phyloP scores from a whole-genome alignment of 2,797 vertebrate species.

The Synaphobranchus kaupii region DNA sequence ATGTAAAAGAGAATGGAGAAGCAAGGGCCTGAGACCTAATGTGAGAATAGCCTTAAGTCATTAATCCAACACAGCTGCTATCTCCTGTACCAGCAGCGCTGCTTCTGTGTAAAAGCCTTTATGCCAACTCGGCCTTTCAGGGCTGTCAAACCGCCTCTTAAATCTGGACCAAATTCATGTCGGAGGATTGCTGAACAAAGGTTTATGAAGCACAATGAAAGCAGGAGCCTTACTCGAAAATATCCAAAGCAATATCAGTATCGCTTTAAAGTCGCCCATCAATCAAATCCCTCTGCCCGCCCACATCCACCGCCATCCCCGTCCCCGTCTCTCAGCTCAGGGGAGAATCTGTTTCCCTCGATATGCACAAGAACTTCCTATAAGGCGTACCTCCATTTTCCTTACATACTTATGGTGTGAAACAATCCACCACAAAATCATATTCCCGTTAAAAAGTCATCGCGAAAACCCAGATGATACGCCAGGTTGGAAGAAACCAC shows the following conservation, averaged over 20 bases:
- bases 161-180: slow-evolving; percentile 46
- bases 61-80: slow-evolving; percentile 52
- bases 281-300: slow-evolving; percentile 1
- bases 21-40: slow-evolving; percentile 38
- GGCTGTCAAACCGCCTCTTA: slow-evolving; percentile 42
- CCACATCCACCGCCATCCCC: neutral
- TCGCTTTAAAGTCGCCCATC: slow-evolving; percentile 30
- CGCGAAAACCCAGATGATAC: neutral
- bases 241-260: slow-evolving; percentile 30
- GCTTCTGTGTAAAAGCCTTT: slow-evolving; percentile 43
- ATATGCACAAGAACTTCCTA: slow-evolving; percentile 3
- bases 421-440: slow-evolving; percentile 22
- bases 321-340: neutral
- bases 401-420: slow-evolving; percentile 16
- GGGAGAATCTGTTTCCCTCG: slow-evolving; percentile 31
- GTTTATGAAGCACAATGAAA: slow-evolving; percentile 25
- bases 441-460: slow-evolving; percentile 14
- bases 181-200: slow-evolving; percentile 25
- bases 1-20: slow-evolving; percentile 12
- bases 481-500: neutral
- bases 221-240: slow-evolving; percentile 13
- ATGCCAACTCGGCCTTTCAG: slow-evolving; percentile 40
- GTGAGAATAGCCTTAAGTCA: slow-evolving; percentile 30
- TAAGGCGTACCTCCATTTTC: slow-evolving; percentile 2
- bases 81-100: slow-evolving; percentile 35